Conservation (phyloP, 2,888 invertebrate genomes). For the Rhagophthalmus giganteus region DNA sequence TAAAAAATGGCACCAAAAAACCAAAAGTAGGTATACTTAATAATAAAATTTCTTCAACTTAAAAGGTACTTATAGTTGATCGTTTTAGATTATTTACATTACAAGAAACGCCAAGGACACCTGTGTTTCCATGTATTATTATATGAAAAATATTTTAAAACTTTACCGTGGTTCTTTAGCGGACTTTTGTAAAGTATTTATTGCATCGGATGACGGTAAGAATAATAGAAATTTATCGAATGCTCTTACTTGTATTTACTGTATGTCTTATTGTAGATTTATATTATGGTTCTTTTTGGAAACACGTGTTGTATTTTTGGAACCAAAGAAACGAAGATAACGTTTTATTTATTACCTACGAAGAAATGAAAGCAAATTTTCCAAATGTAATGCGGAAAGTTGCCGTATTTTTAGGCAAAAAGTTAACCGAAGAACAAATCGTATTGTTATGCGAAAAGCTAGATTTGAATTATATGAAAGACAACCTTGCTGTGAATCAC, state of each 20-base stretch:
- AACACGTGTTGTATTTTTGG: conserved; percentile 49
- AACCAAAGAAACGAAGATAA: conserved; percentile 44
- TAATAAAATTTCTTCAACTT: no score
- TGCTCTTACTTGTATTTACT: no score
- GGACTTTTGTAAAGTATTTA: neutral
- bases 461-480: conserved; percentile 50
- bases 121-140: neutral
- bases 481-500: conserved; percentile 54
- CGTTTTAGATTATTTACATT: conserved; percentile 2
- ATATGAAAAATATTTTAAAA: neutral
- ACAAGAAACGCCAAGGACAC: neutral
- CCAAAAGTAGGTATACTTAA: neutral
- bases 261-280: no score
- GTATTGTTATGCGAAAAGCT: neutral
- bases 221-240: no score
- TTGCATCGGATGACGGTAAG: neutral
- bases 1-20: neutral
- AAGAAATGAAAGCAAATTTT: conserved; percentile 52
- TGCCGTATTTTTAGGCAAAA: neutral
- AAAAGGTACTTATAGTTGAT: neutral
- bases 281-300: conserved; percentile 25
- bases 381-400: conserved; percentile 45
- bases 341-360: conserved; percentile 42
- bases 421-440: neutral
- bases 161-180: neutral